These are phyloP conservation scores for Scaptomyza polygonia DNA, from an alignment of 2,888 invertebrate genomes.

Conservation along the genomic window DNA sequence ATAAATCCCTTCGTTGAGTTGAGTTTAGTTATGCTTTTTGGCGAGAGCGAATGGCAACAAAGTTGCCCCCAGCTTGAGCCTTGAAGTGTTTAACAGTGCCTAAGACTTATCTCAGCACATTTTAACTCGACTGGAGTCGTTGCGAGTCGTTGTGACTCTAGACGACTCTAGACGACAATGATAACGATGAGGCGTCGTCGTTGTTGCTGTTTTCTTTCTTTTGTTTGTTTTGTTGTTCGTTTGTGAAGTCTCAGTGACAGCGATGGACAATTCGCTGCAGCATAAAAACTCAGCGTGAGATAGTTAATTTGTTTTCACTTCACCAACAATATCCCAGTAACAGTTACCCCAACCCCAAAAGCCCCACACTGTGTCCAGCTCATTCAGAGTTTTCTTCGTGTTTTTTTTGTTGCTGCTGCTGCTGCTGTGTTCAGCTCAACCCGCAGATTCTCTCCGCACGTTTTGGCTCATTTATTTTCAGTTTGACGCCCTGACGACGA, in stretches of 20 bases:
- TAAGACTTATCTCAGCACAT: slow-evolving; percentile 21
- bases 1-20: no score
- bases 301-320: slow-evolving; percentile 79
- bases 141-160: slow-evolving; percentile 8
- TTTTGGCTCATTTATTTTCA: slow-evolving; percentile 79
- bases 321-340: slow-evolving; percentile 65
- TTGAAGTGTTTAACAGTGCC: slow-evolving; percentile 65
- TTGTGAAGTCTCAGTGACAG: slow-evolving; percentile 43
- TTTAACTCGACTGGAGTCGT: slow-evolving; percentile 3
- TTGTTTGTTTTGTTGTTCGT: slow-evolving; percentile 25
- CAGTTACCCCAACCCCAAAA: no score
- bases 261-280: slow-evolving; percentile 48
- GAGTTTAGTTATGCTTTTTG: no score
- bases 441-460: slow-evolving; percentile 54
- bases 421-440: slow-evolving; percentile 24
- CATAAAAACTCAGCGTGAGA: slow-evolving; percentile 77
- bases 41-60: slow-evolving; percentile 35
- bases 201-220: slow-evolving; percentile 21
- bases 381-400: slow-evolving; percentile 3
- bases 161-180: slow-evolving; percentile 3
- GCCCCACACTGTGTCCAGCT: background rate
- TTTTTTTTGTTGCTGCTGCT: no score
- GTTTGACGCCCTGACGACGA: slow-evolving; percentile 71
- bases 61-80: slow-evolving; percentile 43
- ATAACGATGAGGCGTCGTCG: slow-evolving; percentile 7